A percentile compares a stretch with the other conserved stretches of the same genome.
Conservation (phyloP, 2,888 invertebrate species). For the Mythimna lalbum region DNA sequence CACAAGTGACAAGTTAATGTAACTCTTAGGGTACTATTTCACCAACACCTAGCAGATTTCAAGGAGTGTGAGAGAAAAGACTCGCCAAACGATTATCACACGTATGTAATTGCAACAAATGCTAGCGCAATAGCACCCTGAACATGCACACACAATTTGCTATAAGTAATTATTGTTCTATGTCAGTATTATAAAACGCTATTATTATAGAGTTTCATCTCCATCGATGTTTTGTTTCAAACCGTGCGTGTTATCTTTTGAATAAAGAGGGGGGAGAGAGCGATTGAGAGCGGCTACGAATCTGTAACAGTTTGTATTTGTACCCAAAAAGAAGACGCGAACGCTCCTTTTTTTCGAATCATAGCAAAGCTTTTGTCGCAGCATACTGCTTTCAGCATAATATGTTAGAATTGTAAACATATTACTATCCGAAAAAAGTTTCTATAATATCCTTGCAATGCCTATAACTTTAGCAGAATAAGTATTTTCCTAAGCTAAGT, state of each 20-base stretch:
- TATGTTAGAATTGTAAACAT: neutral
- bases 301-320: neutral
- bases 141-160: conserved; percentile 55
- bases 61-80: fast-evolving
- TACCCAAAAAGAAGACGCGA: neutral
- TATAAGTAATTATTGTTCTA: conserved; percentile 13
- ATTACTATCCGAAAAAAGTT: neutral
- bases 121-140: conserved; percentile 19
- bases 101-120: neutral
- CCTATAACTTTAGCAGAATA: neutral
- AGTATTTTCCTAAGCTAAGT: neutral
- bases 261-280: conserved; percentile 28
- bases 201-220: conserved; percentile 37
- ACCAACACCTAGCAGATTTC: neutral
- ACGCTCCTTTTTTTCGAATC: neutral
- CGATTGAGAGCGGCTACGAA: conserved; percentile 36
- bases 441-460: neutral
- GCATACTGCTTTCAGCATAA: neutral
- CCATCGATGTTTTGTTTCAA: conserved; percentile 53
- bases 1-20: conserved; percentile 41
- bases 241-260: conserved; percentile 68
- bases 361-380: conserved; percentile 2
- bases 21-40: conserved; percentile 24
- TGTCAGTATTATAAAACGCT: conserved; percentile 40
- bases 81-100: neutral